phyloP scores from a whole-genome alignment of 2,797 vertebrate genomes.

The Amphiprion clarkii region DNA sequence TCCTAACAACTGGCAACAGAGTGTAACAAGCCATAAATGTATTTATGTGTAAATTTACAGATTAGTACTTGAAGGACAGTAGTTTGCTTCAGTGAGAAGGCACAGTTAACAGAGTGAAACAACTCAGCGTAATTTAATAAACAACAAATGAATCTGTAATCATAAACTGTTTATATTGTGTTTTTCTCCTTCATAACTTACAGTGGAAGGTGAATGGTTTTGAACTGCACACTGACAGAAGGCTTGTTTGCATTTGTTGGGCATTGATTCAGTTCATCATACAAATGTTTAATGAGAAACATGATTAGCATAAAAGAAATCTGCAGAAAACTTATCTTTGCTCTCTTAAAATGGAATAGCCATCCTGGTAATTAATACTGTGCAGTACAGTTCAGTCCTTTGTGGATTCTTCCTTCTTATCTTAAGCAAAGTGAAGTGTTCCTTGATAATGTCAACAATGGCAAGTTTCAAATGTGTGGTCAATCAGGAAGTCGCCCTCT shows the following conservation, averaged over 20 bases:
- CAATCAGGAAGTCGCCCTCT: slow-evolving; percentile 4
- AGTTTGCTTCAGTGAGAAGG: not conserved
- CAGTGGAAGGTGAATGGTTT: not conserved
- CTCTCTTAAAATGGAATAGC: not conserved
- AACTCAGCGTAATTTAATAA: not conserved
- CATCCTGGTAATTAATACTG: not conserved
- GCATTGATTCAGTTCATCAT: not conserved
- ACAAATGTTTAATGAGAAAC: slow-evolving; percentile 10
- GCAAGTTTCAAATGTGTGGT: not conserved
- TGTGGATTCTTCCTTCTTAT: not conserved
- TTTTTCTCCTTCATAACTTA: not conserved
- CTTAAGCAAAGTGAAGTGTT: not conserved
- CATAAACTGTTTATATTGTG: not conserved
- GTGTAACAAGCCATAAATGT: not conserved
- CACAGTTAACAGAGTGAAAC: not conserved
- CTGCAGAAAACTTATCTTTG: not conserved
- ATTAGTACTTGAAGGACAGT: not conserved
- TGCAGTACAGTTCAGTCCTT: not conserved
- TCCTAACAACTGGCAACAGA: not conserved
- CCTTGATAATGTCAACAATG: not conserved
- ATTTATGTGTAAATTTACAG: not conserved
- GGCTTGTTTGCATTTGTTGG: not conserved
- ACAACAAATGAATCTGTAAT: not conserved
- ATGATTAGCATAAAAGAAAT: not conserved
- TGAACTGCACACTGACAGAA: not conserved